A percentile compares a stretch with the other conserved stretches of the same genome.
These are phyloP conservation scores for Drosophila prostipennis DNA, from an alignment of 2,888 invertebrate species.

Conservation along the genomic window DNA sequence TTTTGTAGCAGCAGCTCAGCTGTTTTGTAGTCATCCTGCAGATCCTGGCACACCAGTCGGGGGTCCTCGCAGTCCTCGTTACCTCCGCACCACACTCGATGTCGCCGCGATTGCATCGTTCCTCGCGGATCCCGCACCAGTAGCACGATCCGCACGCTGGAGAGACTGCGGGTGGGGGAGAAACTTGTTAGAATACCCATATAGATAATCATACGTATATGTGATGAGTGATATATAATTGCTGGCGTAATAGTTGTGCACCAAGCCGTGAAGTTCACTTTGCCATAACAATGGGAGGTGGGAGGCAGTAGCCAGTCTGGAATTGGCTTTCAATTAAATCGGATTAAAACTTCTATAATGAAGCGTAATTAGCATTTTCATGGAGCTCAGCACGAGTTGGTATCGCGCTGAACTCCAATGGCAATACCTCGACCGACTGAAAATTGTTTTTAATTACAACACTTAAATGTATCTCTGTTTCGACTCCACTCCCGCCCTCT, in stretches of 20 bases:
- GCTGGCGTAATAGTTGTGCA: conserved; percentile 66
- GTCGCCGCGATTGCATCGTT: conserved; percentile 93
- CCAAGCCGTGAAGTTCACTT: conserved; percentile 64
- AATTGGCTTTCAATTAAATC: conserved; percentile 65
- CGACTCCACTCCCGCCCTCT: background rate
- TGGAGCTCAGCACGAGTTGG: conserved; percentile 21
- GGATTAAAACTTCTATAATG: conserved; percentile 52
- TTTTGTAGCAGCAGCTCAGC: conserved; percentile 88
- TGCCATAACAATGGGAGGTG: conserved; percentile 54
- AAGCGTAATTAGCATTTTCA: conserved; percentile 46
- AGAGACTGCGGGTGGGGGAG: conserved; percentile 84
- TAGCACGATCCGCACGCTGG: conserved; percentile 90
- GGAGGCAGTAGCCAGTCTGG: conserved; percentile 18
- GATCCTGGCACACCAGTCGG: conserved; percentile 90
- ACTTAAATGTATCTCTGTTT: conserved; percentile 11
- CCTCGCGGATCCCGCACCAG: conserved; percentile 94
- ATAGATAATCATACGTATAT: conserved; percentile 24
- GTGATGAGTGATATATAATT: conserved; percentile 33
- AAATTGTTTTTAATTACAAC: conserved; percentile 37
- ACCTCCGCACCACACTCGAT: conserved; percentile 88
- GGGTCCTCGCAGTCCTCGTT: conserved; percentile 93
- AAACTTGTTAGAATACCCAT: conserved; percentile 15
- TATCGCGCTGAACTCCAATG: conserved; percentile 27
- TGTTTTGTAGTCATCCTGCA: conserved; percentile 92
- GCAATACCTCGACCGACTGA: conserved; percentile 18